A percentile compares a stretch with the other conserved stretches of the same genome.
These are phyloP conservation scores for Mormyrus lacerda DNA, from an alignment of 2,113 vertebrate species.

Conservation along the genomic window DNA sequence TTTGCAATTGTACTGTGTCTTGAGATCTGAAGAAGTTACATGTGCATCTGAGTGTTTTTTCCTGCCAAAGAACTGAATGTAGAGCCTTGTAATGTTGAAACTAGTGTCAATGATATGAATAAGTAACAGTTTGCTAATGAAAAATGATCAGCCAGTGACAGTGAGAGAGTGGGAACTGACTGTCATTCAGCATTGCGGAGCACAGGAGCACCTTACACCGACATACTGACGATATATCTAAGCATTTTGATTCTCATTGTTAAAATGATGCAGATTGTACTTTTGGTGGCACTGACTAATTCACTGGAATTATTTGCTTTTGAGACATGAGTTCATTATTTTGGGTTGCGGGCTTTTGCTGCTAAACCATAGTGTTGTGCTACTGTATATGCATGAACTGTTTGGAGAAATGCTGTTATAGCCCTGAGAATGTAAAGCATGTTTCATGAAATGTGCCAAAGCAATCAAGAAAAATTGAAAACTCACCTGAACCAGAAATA, in stretches of 20 bases:
- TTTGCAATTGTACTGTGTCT: not conserved
- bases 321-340: not conserved
- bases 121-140: not conserved
- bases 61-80: not conserved
- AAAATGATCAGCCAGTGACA: not conserved
- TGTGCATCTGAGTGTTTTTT: not conserved
- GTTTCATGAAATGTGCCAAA: not conserved
- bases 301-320: not conserved
- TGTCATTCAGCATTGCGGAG: no score
- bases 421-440: not conserved
- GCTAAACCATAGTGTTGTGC: no score
- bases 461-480: not conserved
- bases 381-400: not conserved
- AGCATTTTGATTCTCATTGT: not conserved
- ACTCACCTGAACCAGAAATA: not conserved
- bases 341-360: not conserved
- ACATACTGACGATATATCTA: not conserved
- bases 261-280: not conserved
- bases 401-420: not conserved
- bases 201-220: no score
- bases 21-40: not conserved
- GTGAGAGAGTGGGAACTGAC: not conserved
- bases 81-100: not conserved
- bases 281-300: not conserved
- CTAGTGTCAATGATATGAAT: not conserved